Percentiles rank a stretch among this genome's conserved stretches.
Evolutionary conservation across 2,113 vertebrate genomes (phyloP).

Genomic region (human (Homo sapiens)): DNA sequence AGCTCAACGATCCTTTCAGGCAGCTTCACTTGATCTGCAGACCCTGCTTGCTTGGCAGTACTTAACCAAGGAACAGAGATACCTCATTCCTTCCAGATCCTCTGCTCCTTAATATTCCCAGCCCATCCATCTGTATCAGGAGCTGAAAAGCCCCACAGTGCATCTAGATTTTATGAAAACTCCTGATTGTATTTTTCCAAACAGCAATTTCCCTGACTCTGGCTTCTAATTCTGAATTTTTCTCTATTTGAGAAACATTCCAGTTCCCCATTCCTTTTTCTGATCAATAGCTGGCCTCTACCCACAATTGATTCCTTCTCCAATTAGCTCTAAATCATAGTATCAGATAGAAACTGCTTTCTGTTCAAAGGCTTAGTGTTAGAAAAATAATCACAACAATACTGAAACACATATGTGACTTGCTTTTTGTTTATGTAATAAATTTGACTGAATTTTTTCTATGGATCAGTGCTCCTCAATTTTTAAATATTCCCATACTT

Average conservation of each 20-base stretch:
- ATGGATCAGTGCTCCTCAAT: neutral
- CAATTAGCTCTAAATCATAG: slow-evolving; percentile 68
- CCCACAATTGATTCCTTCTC: slow-evolving; percentile 65
- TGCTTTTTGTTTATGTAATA: slow-evolving; percentile 47
- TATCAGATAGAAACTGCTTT: slow-evolving; percentile 51
- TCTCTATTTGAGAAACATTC: slow-evolving; percentile 61
- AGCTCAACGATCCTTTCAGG: neutral
- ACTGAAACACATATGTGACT: slow-evolving; percentile 24
- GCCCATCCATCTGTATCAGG: neutral
- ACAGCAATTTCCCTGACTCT: neutral
- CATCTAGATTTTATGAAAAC: neutral
- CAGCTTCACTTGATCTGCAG: neutral
- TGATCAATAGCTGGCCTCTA: slow-evolving; percentile 69
- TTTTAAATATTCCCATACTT: slow-evolving; percentile 30
- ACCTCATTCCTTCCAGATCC: neutral
- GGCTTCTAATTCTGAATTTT: slow-evolving; percentile 63
- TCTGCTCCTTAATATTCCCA: neutral
- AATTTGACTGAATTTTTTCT: slow-evolving; percentile 13
- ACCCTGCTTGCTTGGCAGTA: neutral
- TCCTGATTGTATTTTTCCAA: slow-evolving; percentile 15
- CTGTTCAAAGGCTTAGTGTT: slow-evolving; percentile 37
- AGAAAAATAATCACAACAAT: slow-evolving; percentile 49
- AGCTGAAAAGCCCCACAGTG: neutral
- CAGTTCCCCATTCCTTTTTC: slow-evolving; percentile 52
- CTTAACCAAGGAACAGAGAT: neutral